These are phyloP conservation scores for Dioctria rufipes DNA, from an alignment of 2,888 invertebrate genomes.

Conservation along the genomic window DNA sequence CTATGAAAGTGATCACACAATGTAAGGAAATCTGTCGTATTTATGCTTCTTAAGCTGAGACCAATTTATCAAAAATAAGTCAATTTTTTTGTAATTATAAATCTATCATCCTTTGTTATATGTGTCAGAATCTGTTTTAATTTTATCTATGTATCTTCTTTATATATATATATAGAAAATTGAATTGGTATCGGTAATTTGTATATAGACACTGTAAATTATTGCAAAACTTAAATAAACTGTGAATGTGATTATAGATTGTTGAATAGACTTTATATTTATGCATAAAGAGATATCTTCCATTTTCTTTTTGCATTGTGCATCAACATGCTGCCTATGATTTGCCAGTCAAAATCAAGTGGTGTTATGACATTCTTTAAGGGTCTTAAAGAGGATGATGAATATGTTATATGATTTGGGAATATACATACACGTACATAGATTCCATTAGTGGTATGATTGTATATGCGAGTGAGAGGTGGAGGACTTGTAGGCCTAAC, in stretches of 20 bases:
- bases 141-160: neutral
- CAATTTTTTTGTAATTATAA: constrained; percentile 24
- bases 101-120: neutral
- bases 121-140: neutral
- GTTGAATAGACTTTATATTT: neutral
- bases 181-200: constrained; percentile 8
- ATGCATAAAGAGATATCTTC: too few species aligned
- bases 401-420: too few species aligned
- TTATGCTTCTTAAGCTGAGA: neutral
- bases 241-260: constrained; percentile 13
- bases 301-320: too few species aligned
- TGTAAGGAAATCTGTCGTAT: constrained; percentile 6
- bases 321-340: too few species aligned
- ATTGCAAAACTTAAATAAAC: constrained; percentile 31
- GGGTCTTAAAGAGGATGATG: too few species aligned
- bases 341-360: too few species aligned
- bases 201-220: constrained; percentile 28
- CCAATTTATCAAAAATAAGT: neutral
- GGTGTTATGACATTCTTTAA: too few species aligned
- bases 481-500: too few species aligned
- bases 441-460: too few species aligned
- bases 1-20: constrained; percentile 50
- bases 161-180: neutral
- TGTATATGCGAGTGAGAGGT: too few species aligned
- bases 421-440: too few species aligned